Evolutionary conservation across 2,888 invertebrate genomes (phyloP).

Genomic region (Kuschelorhynchus macadamiae): DNA sequence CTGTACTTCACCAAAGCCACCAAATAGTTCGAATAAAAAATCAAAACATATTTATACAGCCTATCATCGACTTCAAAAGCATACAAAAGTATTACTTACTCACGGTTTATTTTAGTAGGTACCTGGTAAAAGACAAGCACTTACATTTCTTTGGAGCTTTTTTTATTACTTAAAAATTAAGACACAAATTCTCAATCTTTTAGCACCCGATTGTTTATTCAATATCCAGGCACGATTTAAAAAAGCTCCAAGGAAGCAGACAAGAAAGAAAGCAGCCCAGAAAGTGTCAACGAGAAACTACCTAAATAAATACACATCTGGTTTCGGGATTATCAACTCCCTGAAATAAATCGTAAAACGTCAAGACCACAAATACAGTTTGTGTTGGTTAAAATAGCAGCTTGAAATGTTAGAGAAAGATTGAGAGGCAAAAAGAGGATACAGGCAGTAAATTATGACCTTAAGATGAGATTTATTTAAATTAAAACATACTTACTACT

Average conservation of each 20-base stretch:
- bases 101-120: no score
- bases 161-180: neutral
- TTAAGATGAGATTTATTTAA: no score
- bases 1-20: no score
- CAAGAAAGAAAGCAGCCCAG: conserved; percentile 38
- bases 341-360: conserved; percentile 42
- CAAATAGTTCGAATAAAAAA: no score
- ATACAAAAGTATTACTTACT: no score
- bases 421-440: conserved; percentile 5
- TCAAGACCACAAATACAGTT: conserved; percentile 43
- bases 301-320: conserved; percentile 49
- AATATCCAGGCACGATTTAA: conserved; percentile 24
- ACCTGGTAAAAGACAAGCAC: no score
- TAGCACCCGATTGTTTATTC: conserved; percentile 25
- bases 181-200: conserved; percentile 12
- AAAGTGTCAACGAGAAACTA: conserved; percentile 35
- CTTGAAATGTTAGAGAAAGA: neutral
- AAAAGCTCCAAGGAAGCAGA: conserved; percentile 35
- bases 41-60: no score
- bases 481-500: no score
- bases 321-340: conserved; percentile 46
- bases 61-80: no score
- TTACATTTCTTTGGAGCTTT: no score
- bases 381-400: conserved; percentile 22
- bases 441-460: neutral